Conservation (phyloP, 2,888 invertebrate species). For the Acleris holmiana region DNA sequence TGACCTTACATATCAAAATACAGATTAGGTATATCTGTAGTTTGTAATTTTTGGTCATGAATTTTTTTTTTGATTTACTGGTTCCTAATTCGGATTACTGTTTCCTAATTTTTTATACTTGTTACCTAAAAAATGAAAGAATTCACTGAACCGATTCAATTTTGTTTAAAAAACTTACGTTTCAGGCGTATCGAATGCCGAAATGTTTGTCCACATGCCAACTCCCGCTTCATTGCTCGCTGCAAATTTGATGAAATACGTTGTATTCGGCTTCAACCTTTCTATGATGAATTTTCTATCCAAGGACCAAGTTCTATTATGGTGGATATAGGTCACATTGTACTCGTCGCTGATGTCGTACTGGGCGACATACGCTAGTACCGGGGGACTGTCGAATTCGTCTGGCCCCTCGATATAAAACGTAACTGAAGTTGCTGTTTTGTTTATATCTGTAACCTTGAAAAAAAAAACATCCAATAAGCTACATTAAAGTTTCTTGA, state of each 20-base stretch:
- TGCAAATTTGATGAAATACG: conserved; percentile 65
- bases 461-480: not conserved
- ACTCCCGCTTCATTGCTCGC: conserved; percentile 67
- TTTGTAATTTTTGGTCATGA: too few relatives aligned
- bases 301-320: conserved; percentile 69
- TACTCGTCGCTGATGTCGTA: conserved; percentile 65
- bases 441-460: conserved; percentile 53
- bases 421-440: conserved; percentile 60
- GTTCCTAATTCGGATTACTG: too few relatives aligned
- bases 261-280: conserved; percentile 62
- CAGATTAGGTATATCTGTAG: too few relatives aligned
- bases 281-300: conserved; percentile 62
- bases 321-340: conserved; percentile 64
- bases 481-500: not conserved
- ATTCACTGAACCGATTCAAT: too few relatives aligned
- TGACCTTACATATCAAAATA: too few relatives aligned
- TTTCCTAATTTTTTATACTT: too few relatives aligned
- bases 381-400: conserved; percentile 53
- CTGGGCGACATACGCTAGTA: conserved; percentile 64
- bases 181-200: conserved; percentile 60
- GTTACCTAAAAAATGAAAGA: too few relatives aligned
- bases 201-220: conserved; percentile 57
- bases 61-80: too few relatives aligned
- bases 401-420: conserved; percentile 57
- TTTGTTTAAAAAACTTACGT: conserved; percentile 63